These are phyloP conservation scores for Peromyscus attwateri DNA, from an alignment of 2,797 vertebrate species.

Conservation along the genomic window DNA sequence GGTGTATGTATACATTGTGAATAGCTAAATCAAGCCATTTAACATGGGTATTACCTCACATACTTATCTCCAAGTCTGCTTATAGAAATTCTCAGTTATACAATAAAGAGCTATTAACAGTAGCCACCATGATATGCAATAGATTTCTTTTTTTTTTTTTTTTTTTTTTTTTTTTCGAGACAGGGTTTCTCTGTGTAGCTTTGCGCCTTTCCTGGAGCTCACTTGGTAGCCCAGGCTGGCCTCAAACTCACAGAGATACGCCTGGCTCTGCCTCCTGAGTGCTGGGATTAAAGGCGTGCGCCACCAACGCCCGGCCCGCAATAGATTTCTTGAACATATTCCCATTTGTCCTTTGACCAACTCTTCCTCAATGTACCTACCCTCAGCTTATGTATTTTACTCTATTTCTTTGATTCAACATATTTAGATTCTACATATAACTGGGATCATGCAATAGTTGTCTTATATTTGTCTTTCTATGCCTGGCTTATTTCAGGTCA, in stretches of 20 bases:
- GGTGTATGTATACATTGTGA: not conserved
- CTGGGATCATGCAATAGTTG: not conserved
- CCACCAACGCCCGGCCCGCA: too few species aligned
- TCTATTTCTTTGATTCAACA: not conserved
- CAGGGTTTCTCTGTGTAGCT: too few species aligned
- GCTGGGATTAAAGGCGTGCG: too few species aligned
- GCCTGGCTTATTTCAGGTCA: not conserved
- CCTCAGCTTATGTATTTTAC: not conserved
- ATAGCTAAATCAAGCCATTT: not conserved
- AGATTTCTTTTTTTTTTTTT: too few species aligned
- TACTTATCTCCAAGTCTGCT: not conserved
- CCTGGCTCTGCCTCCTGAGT: too few species aligned
- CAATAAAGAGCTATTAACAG: not conserved
- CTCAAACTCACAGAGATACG: too few species aligned
- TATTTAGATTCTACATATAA: not conserved
- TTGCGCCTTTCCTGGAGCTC: too few species aligned
- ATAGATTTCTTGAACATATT: not conserved
- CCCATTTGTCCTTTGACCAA: not conserved
- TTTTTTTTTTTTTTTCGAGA: too few species aligned
- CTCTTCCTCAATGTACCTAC: not conserved
- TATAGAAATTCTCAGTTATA: not conserved
- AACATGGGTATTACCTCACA: not conserved
- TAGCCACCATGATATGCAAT: not conserved
- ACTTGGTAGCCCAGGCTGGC: too few species aligned
- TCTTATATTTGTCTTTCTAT: conserved; percentile 9